Base-by-base conservation (phyloP, 2,113 vertebrate genomes). In the Aramus guarauna region DNA sequence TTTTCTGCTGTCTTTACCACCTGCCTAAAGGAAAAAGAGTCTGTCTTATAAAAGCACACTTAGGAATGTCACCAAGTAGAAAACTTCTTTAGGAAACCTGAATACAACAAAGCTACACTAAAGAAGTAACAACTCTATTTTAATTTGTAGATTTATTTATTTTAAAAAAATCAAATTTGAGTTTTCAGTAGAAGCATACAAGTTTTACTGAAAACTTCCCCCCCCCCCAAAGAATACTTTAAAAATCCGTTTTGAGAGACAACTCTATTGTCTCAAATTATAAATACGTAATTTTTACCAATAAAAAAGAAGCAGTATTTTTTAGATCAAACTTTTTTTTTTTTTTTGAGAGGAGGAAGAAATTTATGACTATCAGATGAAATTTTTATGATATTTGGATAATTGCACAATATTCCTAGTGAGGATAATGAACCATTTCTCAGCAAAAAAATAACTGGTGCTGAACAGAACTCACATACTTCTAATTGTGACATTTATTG, bases 221-320 rank as follows among this genome's bases (percentile, higher is more conserved):
- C 55, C 9, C 4, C 4, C 7, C 5, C 0, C 0, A 22, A 45
- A 32, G 3, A 27, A 26, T 39, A 5, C 0, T 78, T 60, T 79
- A 64, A 52, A 77, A 82, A 41, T 4, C 6, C 52, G 5, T 36
- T 76, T 71, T 77, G 43, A 78, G 29, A 30, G 15, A 71, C 2
- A 74, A 13, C 1, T 84, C 4, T 67, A 9, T 24, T 39, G 23
- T 59, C 9, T 71, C 15, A 63, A 69, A 72, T 47, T 55, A 48
- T 43, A 75, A 77, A 43, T 36, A 62, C 6, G 7, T 78, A 32
- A 15, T 36, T 34, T 64, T 64, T 72, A 10, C 21, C 5, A 32
- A 11, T 45, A 17, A 4, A 41, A 63, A 77, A 67, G n/a, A 12
- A 68, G 3, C 4, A 68, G 1, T 30, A 22, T 68, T 56, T 72